phyloP scores from a whole-genome alignment of 2,888 invertebrate species.

The Ichneumoninae sp. region DNA sequence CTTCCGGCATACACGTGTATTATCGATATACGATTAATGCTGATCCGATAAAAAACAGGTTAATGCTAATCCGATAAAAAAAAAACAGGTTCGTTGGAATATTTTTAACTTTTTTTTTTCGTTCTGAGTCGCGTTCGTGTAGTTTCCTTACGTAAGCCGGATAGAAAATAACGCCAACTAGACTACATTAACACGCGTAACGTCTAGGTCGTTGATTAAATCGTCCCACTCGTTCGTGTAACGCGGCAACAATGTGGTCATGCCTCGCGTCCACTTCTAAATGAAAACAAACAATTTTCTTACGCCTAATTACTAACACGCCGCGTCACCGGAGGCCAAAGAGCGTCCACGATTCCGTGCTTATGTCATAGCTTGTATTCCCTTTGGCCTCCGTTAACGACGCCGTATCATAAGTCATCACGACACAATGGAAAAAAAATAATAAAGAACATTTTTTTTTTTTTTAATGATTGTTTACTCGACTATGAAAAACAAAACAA shows the following conservation, averaged over 20 bases:
- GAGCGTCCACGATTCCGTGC: neutral
- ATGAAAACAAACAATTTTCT: neutral
- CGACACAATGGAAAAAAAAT: neutral
- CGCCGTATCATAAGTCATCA: neutral
- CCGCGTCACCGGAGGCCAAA: neutral
- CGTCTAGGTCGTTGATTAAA: neutral
- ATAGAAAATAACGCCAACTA: neutral
- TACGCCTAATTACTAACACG: neutral
- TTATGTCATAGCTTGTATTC: neutral
- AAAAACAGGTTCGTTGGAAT: neutral
- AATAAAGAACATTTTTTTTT: too few relatives aligned
- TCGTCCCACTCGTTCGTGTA: neutral
- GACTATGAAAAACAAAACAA: neutral
- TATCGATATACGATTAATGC: conserved; percentile 16
- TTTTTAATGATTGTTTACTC: too few relatives aligned
- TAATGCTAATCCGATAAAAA: conserved; percentile 7
- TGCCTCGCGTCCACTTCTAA: neutral
- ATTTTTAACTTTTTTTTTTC: neutral
- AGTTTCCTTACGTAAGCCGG: neutral
- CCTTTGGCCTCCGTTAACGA: neutral
- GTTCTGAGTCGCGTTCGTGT: neutral
- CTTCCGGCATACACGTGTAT: conserved; percentile 19
- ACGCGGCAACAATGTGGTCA: neutral
- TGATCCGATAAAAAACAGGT: conserved; percentile 3
- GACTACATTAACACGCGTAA: conserved; percentile 17